Base-by-base conservation (phyloP, 2,113 vertebrate species). In the Corythornis cristatus region DNA sequence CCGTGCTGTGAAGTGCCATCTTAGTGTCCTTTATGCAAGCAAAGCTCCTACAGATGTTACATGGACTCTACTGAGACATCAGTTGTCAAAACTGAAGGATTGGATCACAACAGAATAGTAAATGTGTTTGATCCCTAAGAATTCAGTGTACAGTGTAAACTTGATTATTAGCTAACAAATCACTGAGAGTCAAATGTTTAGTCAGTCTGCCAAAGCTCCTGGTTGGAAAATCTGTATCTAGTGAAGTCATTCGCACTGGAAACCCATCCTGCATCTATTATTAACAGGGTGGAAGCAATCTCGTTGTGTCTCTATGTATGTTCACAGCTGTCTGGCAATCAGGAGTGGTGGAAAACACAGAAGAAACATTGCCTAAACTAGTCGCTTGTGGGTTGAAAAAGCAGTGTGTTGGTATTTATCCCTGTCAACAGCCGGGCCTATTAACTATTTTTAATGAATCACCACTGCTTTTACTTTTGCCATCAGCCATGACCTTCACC, bases 391-490 rank as follows among this genome's bases (percentile, higher is more conserved):
- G 96, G 90, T 88, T 96, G 96, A 96, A 93, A 95, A 93, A 93
- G 87, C 88, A 89, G 93, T 64, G 76, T 95, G 96, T 93, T 96
- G 92, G 88, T 96, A 96, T 98, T 98, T 96, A 97, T 98, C 89
- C 95, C 89, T 97, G 97, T 98, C 97, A 97, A 75, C 97, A 82
- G 23, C 95, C 70, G 92, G 67, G 85, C 96, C 97, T 98, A 98
- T 98, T 98, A 98, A 98, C 97, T 97, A 97, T 97, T 97, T 98
- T 97, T 98, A 98, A 98, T 98, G 98, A 98, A 98, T 98, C 93
- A 92, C 98, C 93, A 48, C 97, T 98, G 97, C 97, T 98, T 98
- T 98, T 98, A 97, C 96, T 98, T 97, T 98, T 97, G 98, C 98
- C 97, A 98, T 98, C 98, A 98, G 96, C 97, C 96, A 58, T 98